Evolutionary conservation across 1,140 invertebrate species (phyloP).

Genomic region (Papilio polytes): DNA sequence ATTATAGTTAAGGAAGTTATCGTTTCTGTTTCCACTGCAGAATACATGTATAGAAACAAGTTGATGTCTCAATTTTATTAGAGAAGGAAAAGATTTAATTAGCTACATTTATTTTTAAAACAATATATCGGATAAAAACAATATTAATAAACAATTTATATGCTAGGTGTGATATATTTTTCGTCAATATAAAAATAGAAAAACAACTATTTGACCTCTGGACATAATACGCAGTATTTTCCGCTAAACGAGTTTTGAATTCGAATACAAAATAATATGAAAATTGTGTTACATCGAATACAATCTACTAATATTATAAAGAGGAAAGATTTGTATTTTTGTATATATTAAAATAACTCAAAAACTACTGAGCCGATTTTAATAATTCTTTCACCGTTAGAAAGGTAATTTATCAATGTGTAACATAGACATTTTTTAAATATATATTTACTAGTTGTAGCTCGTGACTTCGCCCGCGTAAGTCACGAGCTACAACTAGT

Average conservation of each 20-base stretch:
- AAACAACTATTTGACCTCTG: conserved; percentile 24
- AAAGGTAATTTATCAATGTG: too few relatives aligned
- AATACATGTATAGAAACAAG: background rate
- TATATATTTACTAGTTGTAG: too few relatives aligned
- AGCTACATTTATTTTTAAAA: too few relatives aligned
- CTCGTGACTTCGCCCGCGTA: too few relatives aligned
- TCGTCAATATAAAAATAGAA: background rate
- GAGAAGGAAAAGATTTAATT: too few relatives aligned
- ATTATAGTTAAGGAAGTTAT: background rate
- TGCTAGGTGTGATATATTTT: background rate
- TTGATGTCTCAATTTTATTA: background rate
- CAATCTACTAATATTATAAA: background rate
- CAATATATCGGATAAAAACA: background rate
- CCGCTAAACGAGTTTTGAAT: conserved; percentile 28
- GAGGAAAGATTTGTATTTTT: too few relatives aligned
- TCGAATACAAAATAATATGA: background rate
- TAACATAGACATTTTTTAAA: too few relatives aligned
- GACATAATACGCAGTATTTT: conserved; percentile 33
- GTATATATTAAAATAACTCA: too few relatives aligned
- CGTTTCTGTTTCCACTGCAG: background rate
- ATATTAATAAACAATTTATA: background rate
- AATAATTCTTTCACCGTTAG: too few relatives aligned
- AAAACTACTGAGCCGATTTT: too few relatives aligned
- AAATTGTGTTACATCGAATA: background rate
- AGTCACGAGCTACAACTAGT: too few relatives aligned